Evolutionary conservation across 2,888 invertebrate species (phyloP).

Genomic region (Odontocolon sp.): DNA sequence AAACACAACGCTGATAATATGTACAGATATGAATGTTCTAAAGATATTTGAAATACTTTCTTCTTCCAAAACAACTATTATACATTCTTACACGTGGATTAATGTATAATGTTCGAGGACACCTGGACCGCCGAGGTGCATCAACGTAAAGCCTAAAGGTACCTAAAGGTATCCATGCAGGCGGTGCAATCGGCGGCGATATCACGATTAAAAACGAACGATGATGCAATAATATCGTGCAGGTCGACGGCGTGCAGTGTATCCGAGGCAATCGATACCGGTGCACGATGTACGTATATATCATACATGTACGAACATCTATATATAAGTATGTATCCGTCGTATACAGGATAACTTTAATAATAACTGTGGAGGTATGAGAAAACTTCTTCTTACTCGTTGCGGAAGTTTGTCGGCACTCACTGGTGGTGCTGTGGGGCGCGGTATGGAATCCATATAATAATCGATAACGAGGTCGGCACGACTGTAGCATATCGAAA

Average conservation of each 20-base stretch:
- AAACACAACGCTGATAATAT: too few relatives aligned
- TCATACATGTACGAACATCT: neutral
- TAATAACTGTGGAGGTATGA: conserved; percentile 3
- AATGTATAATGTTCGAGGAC: conserved; percentile 18
- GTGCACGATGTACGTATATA: conserved; percentile 2
- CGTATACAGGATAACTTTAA: conserved; percentile 12
- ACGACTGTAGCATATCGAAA: conserved; percentile 49
- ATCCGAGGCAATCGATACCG: conserved; percentile 23
- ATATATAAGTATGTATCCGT: neutral
- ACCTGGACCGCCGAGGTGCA: neutral
- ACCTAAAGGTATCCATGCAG: neutral
- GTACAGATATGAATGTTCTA: too few relatives aligned
- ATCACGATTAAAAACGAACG: conserved; percentile 34
- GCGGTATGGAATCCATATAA: conserved; percentile 51
- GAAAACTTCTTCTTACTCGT: conserved; percentile 32
- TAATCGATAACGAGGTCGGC: conserved; percentile 58
- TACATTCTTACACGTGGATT: too few relatives aligned
- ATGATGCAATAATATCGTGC: conserved; percentile 31
- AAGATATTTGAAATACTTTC: too few relatives aligned
- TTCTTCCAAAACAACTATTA: too few relatives aligned
- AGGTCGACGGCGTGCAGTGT: neutral
- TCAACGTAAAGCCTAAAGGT: neutral
- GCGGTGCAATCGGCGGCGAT: conserved; percentile 38
- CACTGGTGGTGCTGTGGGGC: conserved; percentile 20
- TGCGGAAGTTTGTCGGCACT: conserved; percentile 42